Evolutionary conservation across 2,888 invertebrate genomes (phyloP).

Genomic region (Philopedon plagiatum): DNA sequence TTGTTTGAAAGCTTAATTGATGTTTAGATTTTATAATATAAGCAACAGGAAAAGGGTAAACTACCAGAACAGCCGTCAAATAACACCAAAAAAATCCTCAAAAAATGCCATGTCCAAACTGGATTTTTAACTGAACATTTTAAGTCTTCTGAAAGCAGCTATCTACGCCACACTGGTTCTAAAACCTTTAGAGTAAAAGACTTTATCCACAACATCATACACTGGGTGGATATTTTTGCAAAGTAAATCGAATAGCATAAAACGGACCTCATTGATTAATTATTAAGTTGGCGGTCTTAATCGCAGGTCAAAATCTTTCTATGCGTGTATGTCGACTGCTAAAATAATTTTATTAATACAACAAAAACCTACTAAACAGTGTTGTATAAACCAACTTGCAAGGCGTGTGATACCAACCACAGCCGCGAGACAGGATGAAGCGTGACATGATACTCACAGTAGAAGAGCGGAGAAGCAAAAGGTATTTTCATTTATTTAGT

Average conservation of each 20-base stretch:
- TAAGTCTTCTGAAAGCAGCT: not conserved
- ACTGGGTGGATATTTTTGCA: not conserved
- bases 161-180: not conserved
- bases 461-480: conserved; percentile 5
- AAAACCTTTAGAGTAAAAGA: not conserved
- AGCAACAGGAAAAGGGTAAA: too few relatives aligned
- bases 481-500: not conserved
- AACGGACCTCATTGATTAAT: conserved; percentile 41
- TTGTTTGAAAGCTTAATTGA: conserved; percentile 59
- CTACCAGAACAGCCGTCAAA: too few relatives aligned
- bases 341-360: conserved; percentile 34
- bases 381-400: conserved; percentile 27
- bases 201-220: not conserved
- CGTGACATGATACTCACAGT: conserved; percentile 23
- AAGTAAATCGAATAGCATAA: conserved; percentile 15
- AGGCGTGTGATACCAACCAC: conserved; percentile 19
- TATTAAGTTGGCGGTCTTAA: conserved; percentile 45
- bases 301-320: conserved; percentile 38
- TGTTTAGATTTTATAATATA: conserved; percentile 44
- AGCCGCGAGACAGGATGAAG: conserved; percentile 1
- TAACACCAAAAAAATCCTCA: too few relatives aligned
- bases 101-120: too few relatives aligned
- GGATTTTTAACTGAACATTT: too few relatives aligned
- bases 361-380: conserved; percentile 29
- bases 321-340: conserved; percentile 25